Percentiles rank a stretch among this genome's conserved stretches.
These are phyloP conservation scores for Acanthoscelides obtectus DNA, from an alignment of 2,888 invertebrate species.

Conservation along the genomic window DNA sequence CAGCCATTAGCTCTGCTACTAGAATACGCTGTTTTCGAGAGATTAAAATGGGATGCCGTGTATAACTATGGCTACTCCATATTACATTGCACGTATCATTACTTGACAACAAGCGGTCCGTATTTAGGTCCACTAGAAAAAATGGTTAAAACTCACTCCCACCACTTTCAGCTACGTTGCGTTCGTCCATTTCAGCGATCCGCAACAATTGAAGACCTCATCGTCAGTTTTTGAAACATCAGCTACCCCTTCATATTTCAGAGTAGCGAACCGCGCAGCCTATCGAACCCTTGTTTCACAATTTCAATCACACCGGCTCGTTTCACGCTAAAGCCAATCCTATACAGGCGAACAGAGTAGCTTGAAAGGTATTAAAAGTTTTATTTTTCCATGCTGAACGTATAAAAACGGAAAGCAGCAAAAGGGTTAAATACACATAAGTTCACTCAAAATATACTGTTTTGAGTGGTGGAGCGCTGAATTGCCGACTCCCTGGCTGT, in stretches of 20 bases:
- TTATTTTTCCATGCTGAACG: neutral
- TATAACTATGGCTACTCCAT: no score
- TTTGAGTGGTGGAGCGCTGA: neutral
- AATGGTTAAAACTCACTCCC: no score
- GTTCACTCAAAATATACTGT: neutral
- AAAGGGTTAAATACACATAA: neutral
- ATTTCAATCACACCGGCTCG: neutral
- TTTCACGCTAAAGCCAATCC: neutral
- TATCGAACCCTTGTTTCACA: neutral
- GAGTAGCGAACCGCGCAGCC: neutral
- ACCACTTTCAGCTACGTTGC: no score
- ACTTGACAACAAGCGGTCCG: no score
- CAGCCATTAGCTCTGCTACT: no score
- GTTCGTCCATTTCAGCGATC: no score
- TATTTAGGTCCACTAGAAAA: no score
- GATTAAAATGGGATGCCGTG: no score
- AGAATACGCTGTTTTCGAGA: no score
- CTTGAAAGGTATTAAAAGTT: neutral
- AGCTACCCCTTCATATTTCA: neutral
- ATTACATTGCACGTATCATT: no score
- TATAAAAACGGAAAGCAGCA: neutral
- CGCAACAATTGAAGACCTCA: no score
- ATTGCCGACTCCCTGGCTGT: neutral
- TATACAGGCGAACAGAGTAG: neutral
- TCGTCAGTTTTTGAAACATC: neutral